A percentile compares a stretch with the other conserved stretches of the same genome.
phyloP scores from a whole-genome alignment of 1,140 invertebrate genomes.

The Triops cancriformis region DNA sequence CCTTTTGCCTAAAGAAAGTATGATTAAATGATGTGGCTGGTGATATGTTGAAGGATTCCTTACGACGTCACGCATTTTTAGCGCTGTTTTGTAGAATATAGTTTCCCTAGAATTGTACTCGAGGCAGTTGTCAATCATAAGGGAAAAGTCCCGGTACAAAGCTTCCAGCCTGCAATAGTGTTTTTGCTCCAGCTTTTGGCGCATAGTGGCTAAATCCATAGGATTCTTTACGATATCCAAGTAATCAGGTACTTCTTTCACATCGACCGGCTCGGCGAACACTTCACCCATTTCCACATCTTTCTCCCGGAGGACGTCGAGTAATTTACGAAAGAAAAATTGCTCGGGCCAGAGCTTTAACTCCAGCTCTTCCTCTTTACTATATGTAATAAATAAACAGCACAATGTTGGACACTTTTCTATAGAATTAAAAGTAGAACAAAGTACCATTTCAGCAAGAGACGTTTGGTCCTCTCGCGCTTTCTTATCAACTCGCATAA shows the following conservation, averaged over 20 bases:
- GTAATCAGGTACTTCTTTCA: constrained; percentile 86
- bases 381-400: neutral
- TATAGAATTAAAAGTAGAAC: constrained; percentile 42
- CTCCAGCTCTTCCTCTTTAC: constrained; percentile 65
- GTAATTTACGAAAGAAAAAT: constrained; percentile 59
- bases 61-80: constrained; percentile 75
- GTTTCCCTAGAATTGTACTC: constrained; percentile 93
- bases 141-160: constrained; percentile 79
- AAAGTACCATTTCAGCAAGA: constrained; percentile 55
- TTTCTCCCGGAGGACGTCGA: constrained; percentile 65
- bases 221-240: constrained; percentile 82
- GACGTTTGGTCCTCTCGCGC: constrained; percentile 86
- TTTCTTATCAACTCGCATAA: constrained; percentile 91
- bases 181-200: constrained; percentile 63
- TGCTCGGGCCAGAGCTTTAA: constrained; percentile 73
- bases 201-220: constrained; percentile 94
- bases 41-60: neutral
- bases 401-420: neutral
- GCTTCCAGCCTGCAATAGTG: constrained; percentile 66
- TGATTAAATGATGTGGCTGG: neutral
- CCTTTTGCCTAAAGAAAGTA: neutral
- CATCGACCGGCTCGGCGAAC: constrained; percentile 86
- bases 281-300: constrained; percentile 67
- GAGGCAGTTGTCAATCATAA: constrained; percentile 91
- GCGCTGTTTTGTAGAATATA: constrained; percentile 65